phyloP scores from a whole-genome alignment of 2,888 invertebrate species.

The Smittia aterrima region DNA sequence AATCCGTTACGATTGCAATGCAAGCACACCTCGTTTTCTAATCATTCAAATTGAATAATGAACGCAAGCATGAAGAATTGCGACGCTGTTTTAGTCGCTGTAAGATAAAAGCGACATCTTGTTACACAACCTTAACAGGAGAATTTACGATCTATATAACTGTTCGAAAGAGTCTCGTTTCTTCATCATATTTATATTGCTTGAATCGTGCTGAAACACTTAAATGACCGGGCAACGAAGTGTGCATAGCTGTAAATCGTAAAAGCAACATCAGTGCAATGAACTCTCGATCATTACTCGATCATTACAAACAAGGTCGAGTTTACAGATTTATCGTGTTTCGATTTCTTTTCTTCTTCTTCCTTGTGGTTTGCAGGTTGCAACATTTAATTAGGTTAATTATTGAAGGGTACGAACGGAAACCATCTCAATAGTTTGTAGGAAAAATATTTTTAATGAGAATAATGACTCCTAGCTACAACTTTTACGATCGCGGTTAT shows the following conservation, averaged over 20 bases:
- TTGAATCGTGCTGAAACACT: background rate
- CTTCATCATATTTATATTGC: background rate
- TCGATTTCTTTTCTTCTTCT: too few relatives aligned
- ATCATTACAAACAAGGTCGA: background rate
- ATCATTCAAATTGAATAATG: background rate
- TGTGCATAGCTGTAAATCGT: background rate
- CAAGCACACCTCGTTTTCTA: conserved; percentile 2
- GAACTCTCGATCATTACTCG: background rate
- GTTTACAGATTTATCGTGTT: too few relatives aligned
- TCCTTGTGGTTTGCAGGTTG: too few relatives aligned
- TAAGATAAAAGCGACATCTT: too few relatives aligned
- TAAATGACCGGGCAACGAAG: background rate
- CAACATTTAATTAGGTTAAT: too few relatives aligned
- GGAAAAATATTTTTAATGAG: too few relatives aligned
- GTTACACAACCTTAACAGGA: background rate
- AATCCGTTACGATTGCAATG: conserved; percentile 35
- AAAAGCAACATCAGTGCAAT: background rate
- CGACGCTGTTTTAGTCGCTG: too few relatives aligned
- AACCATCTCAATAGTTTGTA: too few relatives aligned
- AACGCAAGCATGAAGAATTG: too few relatives aligned
- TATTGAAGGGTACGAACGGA: too few relatives aligned
- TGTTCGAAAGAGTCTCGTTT: background rate
- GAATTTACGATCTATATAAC: background rate
- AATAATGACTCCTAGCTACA: too few relatives aligned
- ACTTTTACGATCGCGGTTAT: too few relatives aligned